Base-by-base conservation (phyloP, 2,888 invertebrate species). In the Lycia hirtaria region DNA sequence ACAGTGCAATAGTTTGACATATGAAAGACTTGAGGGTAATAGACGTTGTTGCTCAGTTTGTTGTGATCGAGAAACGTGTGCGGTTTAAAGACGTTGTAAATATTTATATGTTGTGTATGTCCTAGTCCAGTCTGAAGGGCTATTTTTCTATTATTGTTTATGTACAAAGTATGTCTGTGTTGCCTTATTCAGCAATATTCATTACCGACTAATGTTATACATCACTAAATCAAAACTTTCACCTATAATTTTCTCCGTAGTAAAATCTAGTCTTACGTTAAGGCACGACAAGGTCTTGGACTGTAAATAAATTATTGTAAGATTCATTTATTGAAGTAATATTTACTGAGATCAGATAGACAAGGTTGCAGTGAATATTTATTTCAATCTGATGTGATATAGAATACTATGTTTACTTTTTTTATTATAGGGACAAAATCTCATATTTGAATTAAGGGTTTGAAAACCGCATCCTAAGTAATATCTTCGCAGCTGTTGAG, bases 221-320 rank as follows among this genome's bases (percentile, higher is more conserved):
- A 71, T 76, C 73, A 75, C 76, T 69, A 73, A 75, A 76, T 79
- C 65, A 61, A n/a, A 73, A 77, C 71, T 80, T 74, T 86, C 83
- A 83, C 80, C 74, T 83, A 78, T 84, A 71, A 83, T 78, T n/a
- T 83, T 81, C 74, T 84, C 79, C 78, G 83, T 88, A 88, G 91
- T 89, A 89, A 90, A 91, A 83, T 92, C 91, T 92, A 92, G 91
- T 92, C 91, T 88, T 91, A 90, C 80, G 80, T 87, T 90, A 90
- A 88, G 89, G 85, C 85, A 81, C 81, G 78, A 80, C 80, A 81
- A 78, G 78, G 83, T 86, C 84, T 87, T 83, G 80, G 78, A 85
- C 80, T 91, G 88, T 91, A 88, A 71, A 88, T 91, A 90, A 74
- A 80, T 76, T 79, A 79, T 77, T 81, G 71, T 85, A 85, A 81